Conservation (phyloP, 2,113 vertebrate species). For the Amazona vittata region DNA sequence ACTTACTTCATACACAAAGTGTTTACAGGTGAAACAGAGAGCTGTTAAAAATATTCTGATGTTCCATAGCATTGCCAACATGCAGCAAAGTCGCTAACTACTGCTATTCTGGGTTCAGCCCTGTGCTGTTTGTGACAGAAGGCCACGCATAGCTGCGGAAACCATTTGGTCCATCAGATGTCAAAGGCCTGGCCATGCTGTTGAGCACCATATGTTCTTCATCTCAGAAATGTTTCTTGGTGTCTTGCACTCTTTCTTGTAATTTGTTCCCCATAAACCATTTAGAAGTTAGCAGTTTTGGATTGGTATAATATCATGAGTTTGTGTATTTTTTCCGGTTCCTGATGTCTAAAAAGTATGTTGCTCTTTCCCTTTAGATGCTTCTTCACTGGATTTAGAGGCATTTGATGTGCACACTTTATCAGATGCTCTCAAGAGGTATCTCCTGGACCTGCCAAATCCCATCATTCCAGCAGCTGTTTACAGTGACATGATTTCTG, state of each 20-base stretch:
- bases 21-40: constrained; percentile 59
- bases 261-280: neutral
- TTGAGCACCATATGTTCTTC: neutral
- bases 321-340: neutral
- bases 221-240: neutral
- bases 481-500: constrained; percentile 86
- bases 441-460: constrained; percentile 93
- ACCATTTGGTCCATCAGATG: neutral
- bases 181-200: neutral
- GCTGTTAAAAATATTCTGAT: constrained; percentile 56
- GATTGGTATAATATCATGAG: neutral
- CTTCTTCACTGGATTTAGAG: constrained; percentile 82
- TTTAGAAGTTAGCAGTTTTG: neutral
- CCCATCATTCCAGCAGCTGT: constrained; percentile 87
- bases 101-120: neutral
- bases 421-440: constrained; percentile 88
- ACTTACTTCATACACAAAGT: constrained; percentile 50
- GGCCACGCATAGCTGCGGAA: neutral
- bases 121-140: neutral
- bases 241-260: neutral
- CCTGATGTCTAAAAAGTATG: neutral
- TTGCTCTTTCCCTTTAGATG: constrained; percentile 76
- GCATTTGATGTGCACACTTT: constrained; percentile 85
- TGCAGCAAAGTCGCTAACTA: neutral
- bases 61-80: neutral